A percentile compares a stretch with the other conserved stretches of the same genome.
These are phyloP conservation scores for Enteromius treurensis DNA, from an alignment of 2,797 vertebrate genomes.

Conservation along the genomic window DNA sequence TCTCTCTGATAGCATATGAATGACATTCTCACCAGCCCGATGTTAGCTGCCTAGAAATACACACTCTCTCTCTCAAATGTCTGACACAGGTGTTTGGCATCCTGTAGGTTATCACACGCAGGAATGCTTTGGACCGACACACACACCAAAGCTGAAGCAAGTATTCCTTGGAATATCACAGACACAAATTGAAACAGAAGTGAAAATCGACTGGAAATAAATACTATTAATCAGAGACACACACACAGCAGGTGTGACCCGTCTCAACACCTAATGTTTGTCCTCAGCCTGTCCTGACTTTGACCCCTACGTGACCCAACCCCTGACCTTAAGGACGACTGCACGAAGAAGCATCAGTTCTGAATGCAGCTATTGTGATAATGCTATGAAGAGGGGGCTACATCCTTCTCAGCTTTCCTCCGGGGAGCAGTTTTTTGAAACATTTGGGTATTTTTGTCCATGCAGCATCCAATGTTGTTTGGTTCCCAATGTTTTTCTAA, in stretches of 20 bases:
- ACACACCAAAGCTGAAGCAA: background rate
- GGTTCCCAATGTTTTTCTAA: background rate
- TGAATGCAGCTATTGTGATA: background rate
- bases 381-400: background rate
- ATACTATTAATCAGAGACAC: background rate
- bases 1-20: slow-evolving; percentile 57
- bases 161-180: background rate
- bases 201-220: background rate
- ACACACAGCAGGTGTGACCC: slow-evolving; percentile 15
- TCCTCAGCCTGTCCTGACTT: slow-evolving; percentile 38
- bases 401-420: background rate
- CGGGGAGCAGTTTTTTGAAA: background rate
- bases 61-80: background rate
- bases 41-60: slow-evolving; percentile 15
- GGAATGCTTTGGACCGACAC: background rate
- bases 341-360: background rate
- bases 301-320: slow-evolving; percentile 28
- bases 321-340: background rate
- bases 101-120: slow-evolving; percentile 9
- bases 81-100: slow-evolving; percentile 46
- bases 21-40: slow-evolving; percentile 48
- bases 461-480: background rate
- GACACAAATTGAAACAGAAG: slow-evolving; percentile 2
- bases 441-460: background rate
- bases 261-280: slow-evolving; percentile 10